A percentile compares a stretch with the other conserved stretches of the same genome.
phyloP scores from a whole-genome alignment of 2,113 vertebrate genomes.

The Chitala chitala region DNA sequence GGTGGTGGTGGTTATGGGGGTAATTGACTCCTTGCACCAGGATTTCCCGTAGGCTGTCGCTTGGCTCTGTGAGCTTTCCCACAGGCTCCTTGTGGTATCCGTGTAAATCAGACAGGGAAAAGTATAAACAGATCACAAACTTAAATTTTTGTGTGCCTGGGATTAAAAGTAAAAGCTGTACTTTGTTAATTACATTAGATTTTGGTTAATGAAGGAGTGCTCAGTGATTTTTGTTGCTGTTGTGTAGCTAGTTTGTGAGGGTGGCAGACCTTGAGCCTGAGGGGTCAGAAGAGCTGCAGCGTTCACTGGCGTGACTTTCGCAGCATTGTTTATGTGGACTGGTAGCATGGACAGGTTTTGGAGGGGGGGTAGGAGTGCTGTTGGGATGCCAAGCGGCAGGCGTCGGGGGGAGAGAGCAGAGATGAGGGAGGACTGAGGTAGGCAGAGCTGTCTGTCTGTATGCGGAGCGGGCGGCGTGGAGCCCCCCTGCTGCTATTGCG shows the following conservation, averaged over 20 bases:
- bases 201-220: too few species aligned
- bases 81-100: too few species aligned
- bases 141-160: background rate
- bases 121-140: too few species aligned
- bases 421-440: background rate
- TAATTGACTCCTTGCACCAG: too few species aligned
- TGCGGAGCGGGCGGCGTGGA: background rate
- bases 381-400: background rate
- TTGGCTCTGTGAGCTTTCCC: too few species aligned
- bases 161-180: too few species aligned
- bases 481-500: background rate
- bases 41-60: too few species aligned
- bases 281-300: constrained; percentile 1
- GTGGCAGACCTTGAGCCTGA: constrained; percentile 22
- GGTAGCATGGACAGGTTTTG: too few species aligned
- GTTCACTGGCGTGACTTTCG: background rate
- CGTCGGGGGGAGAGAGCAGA: background rate
- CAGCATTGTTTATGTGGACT: too few species aligned
- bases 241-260: background rate
- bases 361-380: background rate
- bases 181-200: too few species aligned
- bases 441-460: background rate
- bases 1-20: constrained; percentile 1
- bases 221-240: background rate
- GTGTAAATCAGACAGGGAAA: too few species aligned